Evolutionary conservation across 2,888 invertebrate genomes (phyloP).

Genomic region (Anorthoa munda): DNA sequence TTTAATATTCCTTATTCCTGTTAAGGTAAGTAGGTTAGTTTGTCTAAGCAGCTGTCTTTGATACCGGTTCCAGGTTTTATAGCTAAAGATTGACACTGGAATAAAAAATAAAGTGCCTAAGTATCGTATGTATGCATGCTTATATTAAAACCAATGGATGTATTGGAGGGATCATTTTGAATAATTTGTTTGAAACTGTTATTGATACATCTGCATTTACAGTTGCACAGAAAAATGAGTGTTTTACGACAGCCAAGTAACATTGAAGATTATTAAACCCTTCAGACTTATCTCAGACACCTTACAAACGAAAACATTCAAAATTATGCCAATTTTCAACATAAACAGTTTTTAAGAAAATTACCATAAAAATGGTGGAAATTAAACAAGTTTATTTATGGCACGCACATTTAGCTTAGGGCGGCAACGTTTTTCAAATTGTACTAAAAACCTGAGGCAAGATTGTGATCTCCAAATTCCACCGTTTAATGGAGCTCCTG

Average conservation of each 20-base stretch:
- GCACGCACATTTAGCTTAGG: constrained; percentile 49
- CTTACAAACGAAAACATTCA: background rate
- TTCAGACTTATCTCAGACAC: constrained; percentile 19
- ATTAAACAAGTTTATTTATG: constrained; percentile 42
- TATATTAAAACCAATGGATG: background rate
- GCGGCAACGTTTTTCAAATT: constrained; percentile 56
- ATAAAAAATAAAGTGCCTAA: constrained; percentile 18
- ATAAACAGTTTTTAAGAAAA: constrained; percentile 35
- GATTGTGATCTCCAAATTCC: constrained; percentile 74
- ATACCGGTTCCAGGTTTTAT: constrained; percentile 38
- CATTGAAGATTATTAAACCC: background rate
- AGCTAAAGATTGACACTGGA: constrained; percentile 11
- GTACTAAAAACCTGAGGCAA: constrained; percentile 44
- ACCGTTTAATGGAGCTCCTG: constrained; percentile 65
- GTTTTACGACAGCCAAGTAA: constrained; percentile 1
- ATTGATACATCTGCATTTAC: constrained; percentile 13
- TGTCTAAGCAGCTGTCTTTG: constrained; percentile 50
- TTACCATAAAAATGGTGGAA: constrained; percentile 29
- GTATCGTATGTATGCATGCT: background rate
- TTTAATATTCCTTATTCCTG: constrained; percentile 23
- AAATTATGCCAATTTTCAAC: constrained; percentile 21
- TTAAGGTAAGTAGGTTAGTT: constrained; percentile 41
- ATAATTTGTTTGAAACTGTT: background rate
- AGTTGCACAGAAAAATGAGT: background rate
- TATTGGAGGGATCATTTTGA: background rate